phyloP scores from a whole-genome alignment of 1,140 invertebrate genomes.

The Euglossa dilemma region DNA sequence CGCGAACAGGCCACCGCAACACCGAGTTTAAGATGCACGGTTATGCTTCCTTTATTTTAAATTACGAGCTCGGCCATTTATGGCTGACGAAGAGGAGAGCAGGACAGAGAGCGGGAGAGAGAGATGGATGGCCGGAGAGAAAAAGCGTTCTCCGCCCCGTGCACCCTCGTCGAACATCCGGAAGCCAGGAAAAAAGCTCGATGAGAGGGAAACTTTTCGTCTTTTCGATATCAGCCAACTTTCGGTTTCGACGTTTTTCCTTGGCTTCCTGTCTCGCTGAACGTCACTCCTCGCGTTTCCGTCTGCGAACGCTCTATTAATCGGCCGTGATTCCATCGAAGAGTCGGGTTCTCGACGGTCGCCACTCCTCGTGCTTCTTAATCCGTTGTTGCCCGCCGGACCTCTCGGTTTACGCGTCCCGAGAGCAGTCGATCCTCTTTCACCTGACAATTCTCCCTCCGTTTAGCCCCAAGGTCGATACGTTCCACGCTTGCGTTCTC shows the following conservation, averaged over 20 bases:
- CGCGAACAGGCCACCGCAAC: slow-evolving; percentile 34
- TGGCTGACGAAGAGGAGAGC: slow-evolving; percentile 55
- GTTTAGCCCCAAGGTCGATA: background rate
- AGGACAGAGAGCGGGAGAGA: slow-evolving; percentile 18
- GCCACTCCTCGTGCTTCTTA: background rate
- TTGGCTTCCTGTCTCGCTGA: background rate
- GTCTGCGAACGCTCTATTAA: background rate
- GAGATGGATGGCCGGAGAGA: no score
- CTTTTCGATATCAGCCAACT: slow-evolving; percentile 30
- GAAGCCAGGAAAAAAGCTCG: slow-evolving; percentile 52
- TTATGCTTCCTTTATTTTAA: slow-evolving; percentile 73
- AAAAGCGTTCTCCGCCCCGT: background rate
- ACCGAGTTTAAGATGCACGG: slow-evolving; percentile 70
- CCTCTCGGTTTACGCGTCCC: background rate
- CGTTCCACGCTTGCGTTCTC: background rate
- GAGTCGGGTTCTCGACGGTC: background rate
- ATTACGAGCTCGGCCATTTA: slow-evolving; percentile 72
- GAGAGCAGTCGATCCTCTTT: background rate
- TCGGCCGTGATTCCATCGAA: background rate
- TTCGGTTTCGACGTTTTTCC: slow-evolving; percentile 17
- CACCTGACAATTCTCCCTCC: background rate
- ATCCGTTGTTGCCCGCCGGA: background rate
- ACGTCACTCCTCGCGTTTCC: background rate
- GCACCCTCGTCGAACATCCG: slow-evolving; percentile 56
- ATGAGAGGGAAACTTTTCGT: slow-evolving; percentile 57